Conservation (phyloP, 2,888 invertebrate genomes). For the Theodoxus fluviatilis region DNA sequence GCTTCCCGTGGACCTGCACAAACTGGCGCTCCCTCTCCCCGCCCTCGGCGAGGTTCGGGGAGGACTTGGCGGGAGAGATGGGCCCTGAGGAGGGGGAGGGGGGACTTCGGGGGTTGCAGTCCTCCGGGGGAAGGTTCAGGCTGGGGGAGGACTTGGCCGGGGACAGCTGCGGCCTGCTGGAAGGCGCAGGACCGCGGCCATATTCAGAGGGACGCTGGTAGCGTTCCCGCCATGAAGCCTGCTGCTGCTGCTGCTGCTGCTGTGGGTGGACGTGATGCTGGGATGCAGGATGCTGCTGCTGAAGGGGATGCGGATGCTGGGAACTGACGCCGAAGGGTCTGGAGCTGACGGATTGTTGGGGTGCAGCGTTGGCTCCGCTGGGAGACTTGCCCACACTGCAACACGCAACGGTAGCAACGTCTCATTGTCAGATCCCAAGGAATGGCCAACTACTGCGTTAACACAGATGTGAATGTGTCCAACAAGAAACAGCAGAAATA, state of each 20-base stretch:
- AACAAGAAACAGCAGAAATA: too few relatives aligned
- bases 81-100: slow-evolving; percentile 26
- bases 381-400: slow-evolving; percentile 26
- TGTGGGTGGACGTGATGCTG: too few relatives aligned
- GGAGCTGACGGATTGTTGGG: too few relatives aligned
- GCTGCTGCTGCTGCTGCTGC: too few relatives aligned
- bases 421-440: neutral
- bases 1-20: neutral
- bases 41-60: slow-evolving; percentile 33
- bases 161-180: slow-evolving; percentile 34
- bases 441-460: neutral
- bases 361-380: neutral
- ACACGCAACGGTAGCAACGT: neutral
- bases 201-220: too few relatives aligned
- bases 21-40: slow-evolving; percentile 19
- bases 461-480: slow-evolving; percentile 14
- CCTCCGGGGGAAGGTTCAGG: slow-evolving; percentile 37
- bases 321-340: too few relatives aligned
- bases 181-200: too few relatives aligned
- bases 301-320: too few relatives aligned
- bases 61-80: slow-evolving; percentile 33
- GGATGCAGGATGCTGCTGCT: too few relatives aligned
- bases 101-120: slow-evolving; percentile 32
- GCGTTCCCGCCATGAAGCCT: too few relatives aligned
- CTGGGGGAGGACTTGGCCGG: slow-evolving; percentile 49